These are phyloP conservation scores for Chascanopsetta lugubris DNA, from an alignment of 2,113 vertebrate species.

Conservation along the genomic window DNA sequence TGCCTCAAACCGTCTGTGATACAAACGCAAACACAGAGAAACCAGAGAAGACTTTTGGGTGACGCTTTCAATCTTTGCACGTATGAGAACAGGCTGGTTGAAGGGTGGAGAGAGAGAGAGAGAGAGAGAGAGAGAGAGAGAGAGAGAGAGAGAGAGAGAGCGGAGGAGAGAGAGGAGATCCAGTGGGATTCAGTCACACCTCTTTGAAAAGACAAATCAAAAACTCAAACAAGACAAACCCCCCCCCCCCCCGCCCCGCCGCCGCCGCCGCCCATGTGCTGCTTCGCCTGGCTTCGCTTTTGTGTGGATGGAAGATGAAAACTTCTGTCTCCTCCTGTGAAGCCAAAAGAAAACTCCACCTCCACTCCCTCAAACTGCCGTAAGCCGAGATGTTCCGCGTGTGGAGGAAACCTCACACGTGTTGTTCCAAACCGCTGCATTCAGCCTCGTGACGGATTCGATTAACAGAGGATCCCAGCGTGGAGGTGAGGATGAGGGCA, in stretches of 20 bases:
- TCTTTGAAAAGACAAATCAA: constrained; percentile 24
- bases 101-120: no score
- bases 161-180: not conserved
- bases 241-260: no score
- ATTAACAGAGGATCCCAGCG: not conserved
- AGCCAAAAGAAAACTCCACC: not conserved
- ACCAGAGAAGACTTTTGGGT: no score
- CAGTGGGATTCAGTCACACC: constrained; percentile 20
- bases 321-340: constrained; percentile 6
- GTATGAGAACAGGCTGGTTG: no score
- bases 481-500: not conserved
- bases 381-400: not conserved
- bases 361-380: no score
- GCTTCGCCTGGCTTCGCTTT: not conserved
- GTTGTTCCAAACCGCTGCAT: not conserved
- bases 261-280: constrained; percentile 32
- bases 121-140: not conserved
- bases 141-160: not conserved
- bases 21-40: no score
- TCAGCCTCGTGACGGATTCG: not conserved
- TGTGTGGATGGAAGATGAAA: constrained; percentile 26
- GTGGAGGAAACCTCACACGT: no score
- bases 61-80: no score
- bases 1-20: no score
- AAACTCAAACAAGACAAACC: constrained; percentile 19